Evolutionary conservation across 2,797 vertebrate genomes (phyloP), one percentile per base, ranked within the genome.

Genomic region (Lepus townsendii): DNA sequence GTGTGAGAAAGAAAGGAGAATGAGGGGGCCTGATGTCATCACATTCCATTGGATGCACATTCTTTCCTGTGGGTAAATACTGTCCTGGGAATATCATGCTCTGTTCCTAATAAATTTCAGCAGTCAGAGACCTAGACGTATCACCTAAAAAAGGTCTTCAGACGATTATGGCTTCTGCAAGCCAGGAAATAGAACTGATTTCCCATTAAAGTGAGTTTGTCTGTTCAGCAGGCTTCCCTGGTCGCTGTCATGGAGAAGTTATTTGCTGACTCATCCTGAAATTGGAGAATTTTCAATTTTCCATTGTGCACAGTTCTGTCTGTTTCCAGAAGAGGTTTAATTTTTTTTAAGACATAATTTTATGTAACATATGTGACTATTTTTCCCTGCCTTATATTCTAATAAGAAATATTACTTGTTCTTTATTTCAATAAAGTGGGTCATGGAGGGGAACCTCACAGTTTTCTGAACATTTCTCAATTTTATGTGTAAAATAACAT

Each of bases 181-280:
- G 71, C n/a, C 87, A 92, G 94, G 92, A 92, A 77, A 38, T 6
- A 9, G 63, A 72, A 50, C 65, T 60, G 69, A 69, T 83, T 83
- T 88, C 88, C 78, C 79, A 65, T 50, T 69, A 69, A 92, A 86
- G 78, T 50, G 38, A 68, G 80, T 83, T 17, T 79, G 66, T 88
- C 47, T 79, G 32, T 32, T 69, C 72, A 84, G 63, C 71, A 65
- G 14, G 22, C 32, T 42, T 91, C 60, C 72, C 65, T 47, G 73
- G 54, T 69, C 7, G 6, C 66, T 75, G 60, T 85, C 89, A 47
- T 3, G 26, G 79, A 50, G 80, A 90, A 92, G 88, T 68, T 95
- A 95, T 96, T 85, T 92, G 90, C 97, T 95, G 90, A 97, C 63
- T 97, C 94, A 97, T 90, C 66, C 47, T 66, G 82, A 96, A 88